Conservation (phyloP, 2,797 vertebrate species). For the Pangasius macronema region DNA sequence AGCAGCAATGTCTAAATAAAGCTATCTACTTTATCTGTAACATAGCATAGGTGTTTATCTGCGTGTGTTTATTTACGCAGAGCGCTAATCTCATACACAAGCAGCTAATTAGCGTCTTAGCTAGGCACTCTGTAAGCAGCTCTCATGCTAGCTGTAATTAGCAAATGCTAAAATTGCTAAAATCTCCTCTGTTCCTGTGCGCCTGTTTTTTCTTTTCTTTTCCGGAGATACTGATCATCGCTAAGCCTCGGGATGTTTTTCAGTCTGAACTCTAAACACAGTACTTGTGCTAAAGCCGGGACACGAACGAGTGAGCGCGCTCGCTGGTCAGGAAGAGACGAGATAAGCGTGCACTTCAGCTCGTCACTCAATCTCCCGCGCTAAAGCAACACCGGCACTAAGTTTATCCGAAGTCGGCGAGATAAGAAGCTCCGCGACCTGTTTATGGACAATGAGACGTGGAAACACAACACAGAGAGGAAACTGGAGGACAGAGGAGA, state of each 20-base stretch:
- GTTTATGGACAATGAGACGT: not conserved
- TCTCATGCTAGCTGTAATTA: not conserved
- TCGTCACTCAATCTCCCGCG: conserved; percentile 17
- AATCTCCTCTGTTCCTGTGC: not conserved
- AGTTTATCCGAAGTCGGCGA: not conserved
- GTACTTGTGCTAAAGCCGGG: not conserved
- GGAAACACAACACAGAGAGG: not conserved
- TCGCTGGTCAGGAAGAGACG: conserved; percentile 16
- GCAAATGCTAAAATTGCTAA: not conserved
- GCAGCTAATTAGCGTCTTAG: not conserved
- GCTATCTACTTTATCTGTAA: not conserved
- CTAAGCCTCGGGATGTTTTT: not conserved
- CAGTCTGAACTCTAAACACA: not conserved
- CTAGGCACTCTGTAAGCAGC: not conserved
- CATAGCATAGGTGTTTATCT: not conserved
- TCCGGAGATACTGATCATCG: not conserved
- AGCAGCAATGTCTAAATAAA: not conserved
- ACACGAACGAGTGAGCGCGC: not conserved
- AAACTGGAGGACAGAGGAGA: not conserved
- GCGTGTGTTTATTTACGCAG: not conserved
- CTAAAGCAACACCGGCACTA: not conserved
- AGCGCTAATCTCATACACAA: not conserved
- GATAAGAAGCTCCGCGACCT: conserved; percentile 2
- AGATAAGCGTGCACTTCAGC: conserved; percentile 15
- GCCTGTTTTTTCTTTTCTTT: not conserved